Evolutionary conservation across 2,797 vertebrate species (phyloP).

Genomic region (Oreochromis grahami): DNA sequence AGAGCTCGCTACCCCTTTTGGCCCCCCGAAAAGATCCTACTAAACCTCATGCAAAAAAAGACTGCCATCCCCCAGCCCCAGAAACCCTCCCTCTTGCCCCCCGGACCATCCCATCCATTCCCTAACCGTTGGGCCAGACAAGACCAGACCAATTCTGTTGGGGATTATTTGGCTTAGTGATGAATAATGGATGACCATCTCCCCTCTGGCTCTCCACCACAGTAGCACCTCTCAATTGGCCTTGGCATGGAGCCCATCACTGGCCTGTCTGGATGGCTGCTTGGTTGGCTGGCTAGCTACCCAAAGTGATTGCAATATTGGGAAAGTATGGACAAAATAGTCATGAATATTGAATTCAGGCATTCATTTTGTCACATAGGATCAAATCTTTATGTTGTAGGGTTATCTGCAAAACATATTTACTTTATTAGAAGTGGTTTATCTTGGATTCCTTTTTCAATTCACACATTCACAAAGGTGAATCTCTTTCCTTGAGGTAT

Average conservation of each 20-base stretch:
- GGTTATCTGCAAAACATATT: not conserved
- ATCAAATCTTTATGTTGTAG: not conserved
- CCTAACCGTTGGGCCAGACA: slow-evolving; percentile 74
- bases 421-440: not conserved
- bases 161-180: slow-evolving; percentile 82
- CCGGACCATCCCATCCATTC: slow-evolving; percentile 73
- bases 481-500: not conserved
- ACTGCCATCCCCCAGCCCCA: slow-evolving; percentile 61
- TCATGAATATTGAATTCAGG: not conserved
- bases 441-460: not conserved
- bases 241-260: slow-evolving; percentile 76
- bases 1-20: slow-evolving; percentile 55
- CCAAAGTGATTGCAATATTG: slow-evolving; percentile 59
- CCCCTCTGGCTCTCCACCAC: slow-evolving; percentile 76
- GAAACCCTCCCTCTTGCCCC: slow-evolving; percentile 67
- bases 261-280: slow-evolving; percentile 66
- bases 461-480: not conserved
- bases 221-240: slow-evolving; percentile 78
- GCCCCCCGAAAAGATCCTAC: slow-evolving; percentile 61
- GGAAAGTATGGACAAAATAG: slow-evolving; percentile 47
- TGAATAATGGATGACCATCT: slow-evolving; percentile 84
- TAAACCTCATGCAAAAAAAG: slow-evolving; percentile 46
- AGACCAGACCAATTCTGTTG: slow-evolving; percentile 77
- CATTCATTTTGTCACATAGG: not conserved
- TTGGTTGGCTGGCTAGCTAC: slow-evolving; percentile 48